These are phyloP conservation scores for Sinohyriopsis cumingii DNA, from an alignment of 2,888 invertebrate genomes.

Conservation along the genomic window DNA sequence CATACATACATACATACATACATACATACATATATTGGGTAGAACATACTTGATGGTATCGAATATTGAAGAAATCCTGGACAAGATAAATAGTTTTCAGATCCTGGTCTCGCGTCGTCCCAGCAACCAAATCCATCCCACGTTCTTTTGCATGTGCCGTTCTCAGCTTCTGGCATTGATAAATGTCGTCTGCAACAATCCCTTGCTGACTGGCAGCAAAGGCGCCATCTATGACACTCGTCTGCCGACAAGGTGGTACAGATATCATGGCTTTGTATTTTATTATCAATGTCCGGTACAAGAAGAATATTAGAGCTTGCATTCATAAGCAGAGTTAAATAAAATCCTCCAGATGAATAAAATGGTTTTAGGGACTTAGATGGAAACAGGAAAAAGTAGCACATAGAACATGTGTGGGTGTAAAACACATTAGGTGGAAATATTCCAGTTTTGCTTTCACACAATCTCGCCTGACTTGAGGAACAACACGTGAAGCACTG, in stretches of 20 bases:
- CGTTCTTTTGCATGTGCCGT: slow-evolving; percentile 50
- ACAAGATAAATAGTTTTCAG: slow-evolving; percentile 49
- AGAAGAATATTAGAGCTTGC: no score
- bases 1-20: no score
- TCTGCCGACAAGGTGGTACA: slow-evolving; percentile 36
- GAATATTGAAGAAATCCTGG: slow-evolving; percentile 20
- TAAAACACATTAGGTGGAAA: slow-evolving; percentile 28
- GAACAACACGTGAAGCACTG: no score
- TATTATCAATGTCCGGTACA: slow-evolving; percentile 33
- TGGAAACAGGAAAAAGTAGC: slow-evolving; percentile 48
- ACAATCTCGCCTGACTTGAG: slow-evolving; percentile 1
- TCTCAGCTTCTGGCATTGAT: slow-evolving; percentile 10
- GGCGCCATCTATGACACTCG: slow-evolving; percentile 48
- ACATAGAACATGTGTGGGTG: slow-evolving; percentile 48
- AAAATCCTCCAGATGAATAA: no score
- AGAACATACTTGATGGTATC: no score
- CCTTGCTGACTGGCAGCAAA: slow-evolving; percentile 47
- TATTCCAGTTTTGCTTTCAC: slow-evolving; percentile 33
- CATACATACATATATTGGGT: no score
- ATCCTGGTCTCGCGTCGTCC: slow-evolving; percentile 48
- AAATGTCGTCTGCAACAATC: slow-evolving; percentile 46
- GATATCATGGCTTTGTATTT: slow-evolving; percentile 24
- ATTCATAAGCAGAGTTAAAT: no score
- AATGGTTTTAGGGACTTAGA: slow-evolving; percentile 4
- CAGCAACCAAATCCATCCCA: slow-evolving; percentile 63